Evolutionary conservation across 1,140 invertebrate genomes (phyloP).

Genomic region (Microplitis demolitor): DNA sequence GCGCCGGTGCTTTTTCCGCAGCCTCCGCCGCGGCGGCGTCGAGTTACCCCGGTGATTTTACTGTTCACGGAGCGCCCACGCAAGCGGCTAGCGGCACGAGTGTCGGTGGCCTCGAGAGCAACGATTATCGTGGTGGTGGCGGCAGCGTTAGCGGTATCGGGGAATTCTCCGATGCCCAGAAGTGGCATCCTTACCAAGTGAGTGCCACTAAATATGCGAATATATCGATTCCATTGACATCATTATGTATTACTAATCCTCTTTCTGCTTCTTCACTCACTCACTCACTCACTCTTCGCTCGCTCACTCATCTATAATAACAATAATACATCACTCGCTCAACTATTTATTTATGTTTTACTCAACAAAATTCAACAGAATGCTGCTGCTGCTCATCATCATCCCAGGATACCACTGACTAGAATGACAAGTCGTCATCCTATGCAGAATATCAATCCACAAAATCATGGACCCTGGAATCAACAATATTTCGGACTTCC

Average conservation of each 20-base stretch:
- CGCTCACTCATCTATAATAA: too few relatives aligned
- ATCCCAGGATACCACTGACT: constrained; percentile 41
- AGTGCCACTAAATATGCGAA: constrained; percentile 5
- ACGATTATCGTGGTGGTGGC: constrained; percentile 40
- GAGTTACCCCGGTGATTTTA: constrained; percentile 44
- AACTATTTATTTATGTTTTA: constrained; percentile 2
- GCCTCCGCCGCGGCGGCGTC: constrained; percentile 21
- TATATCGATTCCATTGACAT: constrained; percentile 21
- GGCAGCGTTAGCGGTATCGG: constrained; percentile 38
- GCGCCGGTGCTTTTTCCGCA: constrained; percentile 39
- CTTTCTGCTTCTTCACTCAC: constrained; percentile 11
- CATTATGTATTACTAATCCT: constrained; percentile 6
- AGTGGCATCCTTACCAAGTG: constrained; percentile 62
- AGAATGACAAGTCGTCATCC: constrained; percentile 51
- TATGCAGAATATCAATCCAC: constrained; percentile 44
- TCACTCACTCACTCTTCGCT: too few relatives aligned
- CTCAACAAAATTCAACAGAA: constrained; percentile 39
- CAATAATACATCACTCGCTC: too few relatives aligned
- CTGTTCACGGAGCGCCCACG: constrained; percentile 29
- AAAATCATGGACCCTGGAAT: constrained; percentile 48
- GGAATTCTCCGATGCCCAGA: constrained; percentile 52
- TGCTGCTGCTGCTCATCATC: constrained; percentile 47
- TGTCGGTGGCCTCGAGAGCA: constrained; percentile 37
- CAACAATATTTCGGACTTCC: constrained; percentile 57
- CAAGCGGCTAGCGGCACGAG: constrained; percentile 14